These are phyloP conservation scores for Listrodromus nycthemerus DNA, from an alignment of 2,888 invertebrate genomes.

Conservation along the genomic window DNA sequence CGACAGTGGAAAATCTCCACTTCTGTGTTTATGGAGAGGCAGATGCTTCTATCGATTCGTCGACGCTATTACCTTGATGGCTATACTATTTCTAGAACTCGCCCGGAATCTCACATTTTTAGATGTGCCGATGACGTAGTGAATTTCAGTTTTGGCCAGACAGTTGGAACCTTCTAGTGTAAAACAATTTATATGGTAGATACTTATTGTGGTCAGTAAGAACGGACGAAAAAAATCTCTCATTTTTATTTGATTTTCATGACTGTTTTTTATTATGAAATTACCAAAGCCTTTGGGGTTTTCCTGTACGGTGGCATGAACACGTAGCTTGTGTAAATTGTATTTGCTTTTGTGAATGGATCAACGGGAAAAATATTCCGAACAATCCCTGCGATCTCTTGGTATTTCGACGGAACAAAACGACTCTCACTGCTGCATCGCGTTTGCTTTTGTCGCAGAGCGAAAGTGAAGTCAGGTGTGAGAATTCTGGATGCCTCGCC, in stretches of 20 bases:
- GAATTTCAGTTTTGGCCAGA: neutral
- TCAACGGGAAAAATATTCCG: neutral
- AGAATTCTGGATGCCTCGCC: slow-evolving; percentile 93
- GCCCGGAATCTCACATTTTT: slow-evolving; percentile 46
- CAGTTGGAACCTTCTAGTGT: neutral
- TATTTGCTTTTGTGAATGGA: neutral
- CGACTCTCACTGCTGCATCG: neutral
- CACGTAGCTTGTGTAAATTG: neutral
- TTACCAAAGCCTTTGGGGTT: neutral
- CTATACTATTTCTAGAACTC: slow-evolving; percentile 60
- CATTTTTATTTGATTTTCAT: too few species aligned
- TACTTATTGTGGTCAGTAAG: too few species aligned
- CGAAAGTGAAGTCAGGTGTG: slow-evolving; percentile 95
- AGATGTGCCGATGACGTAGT: slow-evolving; percentile 35
- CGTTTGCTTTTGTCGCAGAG: slow-evolving; percentile 86
- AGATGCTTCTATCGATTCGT: slow-evolving; percentile 57
- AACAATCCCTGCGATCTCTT: neutral
- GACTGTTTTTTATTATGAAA: too few species aligned
- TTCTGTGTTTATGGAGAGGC: neutral
- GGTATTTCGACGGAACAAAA: neutral
- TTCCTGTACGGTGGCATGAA: neutral
- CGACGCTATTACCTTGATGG: slow-evolving; percentile 57
- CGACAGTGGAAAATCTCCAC: slow-evolving; percentile 39
- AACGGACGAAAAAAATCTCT: too few species aligned
- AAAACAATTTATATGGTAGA: neutral